Conservation (phyloP, 2,888 invertebrate genomes). For the Pristionchus mayeri region DNA sequence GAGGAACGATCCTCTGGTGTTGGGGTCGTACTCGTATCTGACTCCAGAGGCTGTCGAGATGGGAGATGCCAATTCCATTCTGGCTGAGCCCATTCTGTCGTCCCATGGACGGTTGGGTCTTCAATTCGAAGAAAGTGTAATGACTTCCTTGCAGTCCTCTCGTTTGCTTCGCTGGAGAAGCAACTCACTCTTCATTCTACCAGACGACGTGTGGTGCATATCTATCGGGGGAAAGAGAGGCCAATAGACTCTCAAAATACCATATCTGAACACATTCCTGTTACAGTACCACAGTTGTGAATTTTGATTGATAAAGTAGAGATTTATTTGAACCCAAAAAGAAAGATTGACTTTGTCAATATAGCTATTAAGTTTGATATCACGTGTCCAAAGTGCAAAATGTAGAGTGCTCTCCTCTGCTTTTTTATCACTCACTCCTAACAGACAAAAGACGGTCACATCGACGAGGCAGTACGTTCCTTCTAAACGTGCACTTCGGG, state of each 20-base stretch:
- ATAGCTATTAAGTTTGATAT: no score
- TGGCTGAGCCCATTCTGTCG: constrained; percentile 19
- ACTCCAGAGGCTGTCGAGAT: constrained; percentile 17
- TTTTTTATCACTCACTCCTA: no score
- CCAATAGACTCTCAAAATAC: constrained; percentile 1
- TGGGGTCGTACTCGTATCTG: constrained; percentile 48
- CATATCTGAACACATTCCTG: no score
- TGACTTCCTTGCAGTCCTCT: constrained; percentile 21
- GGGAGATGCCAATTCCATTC: constrained; percentile 14
- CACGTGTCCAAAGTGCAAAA: no score
- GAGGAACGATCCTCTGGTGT: background rate
- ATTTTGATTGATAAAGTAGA: no score
- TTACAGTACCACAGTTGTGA: no score
- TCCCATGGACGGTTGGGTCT: background rate
- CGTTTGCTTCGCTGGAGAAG: constrained; percentile 46
- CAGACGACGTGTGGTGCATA: constrained; percentile 35
- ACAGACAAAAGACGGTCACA: no score
- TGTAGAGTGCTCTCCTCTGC: no score
- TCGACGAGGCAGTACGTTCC: no score
- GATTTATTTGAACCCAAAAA: no score
- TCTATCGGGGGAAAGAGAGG: constrained; percentile 43
- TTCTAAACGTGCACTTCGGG: no score
- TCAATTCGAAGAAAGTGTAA: background rate
- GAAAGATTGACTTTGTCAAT: no score
- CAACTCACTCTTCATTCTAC: constrained; percentile 42